phyloP scores from a whole-genome alignment of 1,140 invertebrate genomes.

The Meloidogyne chitwoodi region DNA sequence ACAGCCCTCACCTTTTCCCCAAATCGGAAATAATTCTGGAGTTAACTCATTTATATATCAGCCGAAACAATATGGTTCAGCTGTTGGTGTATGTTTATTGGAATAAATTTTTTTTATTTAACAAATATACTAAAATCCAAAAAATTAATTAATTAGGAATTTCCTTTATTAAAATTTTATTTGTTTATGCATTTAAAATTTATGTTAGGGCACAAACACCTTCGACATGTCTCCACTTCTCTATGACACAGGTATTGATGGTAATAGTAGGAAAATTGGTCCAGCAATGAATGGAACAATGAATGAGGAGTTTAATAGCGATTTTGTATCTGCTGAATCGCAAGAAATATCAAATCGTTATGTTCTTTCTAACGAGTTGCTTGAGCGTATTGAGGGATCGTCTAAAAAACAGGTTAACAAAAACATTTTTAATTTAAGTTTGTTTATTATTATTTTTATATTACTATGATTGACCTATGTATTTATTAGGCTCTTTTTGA shows the following conservation, averaged over 20 bases:
- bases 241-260: background rate
- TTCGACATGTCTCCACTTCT: background rate
- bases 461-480: background rate
- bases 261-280: background rate
- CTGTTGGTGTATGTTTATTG: background rate
- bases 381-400: slow-evolving; percentile 7
- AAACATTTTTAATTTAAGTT: background rate
- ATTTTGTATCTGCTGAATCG: background rate
- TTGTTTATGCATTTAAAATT: too few relatives aligned
- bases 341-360: slow-evolving; percentile 1
- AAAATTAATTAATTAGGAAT: too few relatives aligned
- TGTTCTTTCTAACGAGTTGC: slow-evolving; percentile 14
- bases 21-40: background rate
- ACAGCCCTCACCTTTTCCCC: background rate
- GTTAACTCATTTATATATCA: background rate
- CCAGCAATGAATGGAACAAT: slow-evolving; percentile 6
- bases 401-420: background rate
- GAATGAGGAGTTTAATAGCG: background rate
- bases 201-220: too few relatives aligned
- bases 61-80: background rate
- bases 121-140: too few relatives aligned
- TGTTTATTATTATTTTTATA: background rate
- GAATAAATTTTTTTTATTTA: too few relatives aligned
- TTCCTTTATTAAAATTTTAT: too few relatives aligned
- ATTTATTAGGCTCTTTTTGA: slow-evolving; percentile 5